A percentile compares a stretch with the other conserved stretches of the same genome.
phyloP scores from a whole-genome alignment of 2,797 vertebrate genomes.

The Taenioides sp. region DNA sequence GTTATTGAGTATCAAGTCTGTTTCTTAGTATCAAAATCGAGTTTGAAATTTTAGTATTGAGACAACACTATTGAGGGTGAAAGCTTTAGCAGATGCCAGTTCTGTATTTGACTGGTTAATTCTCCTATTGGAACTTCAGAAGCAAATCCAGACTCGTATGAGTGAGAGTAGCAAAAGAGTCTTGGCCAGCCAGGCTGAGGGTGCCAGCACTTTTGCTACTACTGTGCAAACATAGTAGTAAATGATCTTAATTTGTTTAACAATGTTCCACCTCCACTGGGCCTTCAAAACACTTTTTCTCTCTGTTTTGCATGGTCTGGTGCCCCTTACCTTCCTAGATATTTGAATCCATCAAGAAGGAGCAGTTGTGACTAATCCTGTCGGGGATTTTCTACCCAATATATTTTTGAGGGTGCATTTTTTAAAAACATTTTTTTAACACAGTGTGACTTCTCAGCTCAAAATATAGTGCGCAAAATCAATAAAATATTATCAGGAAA shows the following conservation, averaged over 20 bases:
- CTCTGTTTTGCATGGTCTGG: background rate
- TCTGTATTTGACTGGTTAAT: background rate
- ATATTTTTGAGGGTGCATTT: constrained; percentile 1
- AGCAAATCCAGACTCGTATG: background rate
- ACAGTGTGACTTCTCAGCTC: constrained; percentile 2
- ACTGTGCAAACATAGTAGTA: background rate
- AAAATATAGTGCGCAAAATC: background rate
- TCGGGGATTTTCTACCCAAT: background rate
- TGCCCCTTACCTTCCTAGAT: background rate
- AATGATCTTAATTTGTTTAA: background rate
- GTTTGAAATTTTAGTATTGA: too few relatives aligned
- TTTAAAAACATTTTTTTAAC: background rate
- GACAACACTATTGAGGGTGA: too few relatives aligned
- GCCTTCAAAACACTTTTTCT: background rate
- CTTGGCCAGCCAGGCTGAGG: background rate
- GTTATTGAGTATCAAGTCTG: too few relatives aligned
- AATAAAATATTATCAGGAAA: background rate
- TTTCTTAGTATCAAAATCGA: too few relatives aligned
- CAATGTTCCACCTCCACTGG: background rate
- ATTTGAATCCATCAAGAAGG: background rate
- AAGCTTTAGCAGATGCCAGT: too few relatives aligned
- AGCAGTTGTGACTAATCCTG: background rate
- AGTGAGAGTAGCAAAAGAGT: background rate
- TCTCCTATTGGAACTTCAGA: background rate
- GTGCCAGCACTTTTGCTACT: background rate